Percentiles rank a stretch among this genome's conserved stretches.
Evolutionary conservation across 2,888 invertebrate genomes (phyloP).

Genomic region (Gymnoscelis rufifasciata): DNA sequence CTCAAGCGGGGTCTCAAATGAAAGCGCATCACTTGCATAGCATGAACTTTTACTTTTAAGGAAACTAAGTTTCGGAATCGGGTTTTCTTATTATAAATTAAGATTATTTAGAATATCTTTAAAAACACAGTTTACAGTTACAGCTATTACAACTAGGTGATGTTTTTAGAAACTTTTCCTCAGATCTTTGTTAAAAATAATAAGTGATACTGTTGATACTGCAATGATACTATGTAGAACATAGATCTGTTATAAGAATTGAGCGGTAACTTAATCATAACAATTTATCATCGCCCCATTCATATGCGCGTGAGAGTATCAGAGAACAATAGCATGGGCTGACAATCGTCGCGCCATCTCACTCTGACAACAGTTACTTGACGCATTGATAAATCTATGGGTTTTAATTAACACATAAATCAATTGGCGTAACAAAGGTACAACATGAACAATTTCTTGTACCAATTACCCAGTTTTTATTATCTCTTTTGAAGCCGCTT

Average conservation of each 20-base stretch:
- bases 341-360: slow-evolving; percentile 8
- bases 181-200: too few relatives aligned
- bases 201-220: too few relatives aligned
- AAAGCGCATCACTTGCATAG: too few relatives aligned
- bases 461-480: slow-evolving; percentile 1
- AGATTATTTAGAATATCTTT: too few relatives aligned
- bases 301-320: slow-evolving; percentile 38
- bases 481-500: too few relatives aligned
- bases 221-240: slow-evolving; percentile 17
- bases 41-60: too few relatives aligned
- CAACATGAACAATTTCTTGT: not conserved
- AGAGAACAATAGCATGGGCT: slow-evolving; percentile 38
- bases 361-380: slow-evolving; percentile 21
- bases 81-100: too few relatives aligned
- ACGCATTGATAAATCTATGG: slow-evolving; percentile 26
- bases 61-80: too few relatives aligned
- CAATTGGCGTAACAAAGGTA: slow-evolving; percentile 35
- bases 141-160: too few relatives aligned
- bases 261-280: slow-evolving; percentile 42
- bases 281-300: slow-evolving; percentile 47
- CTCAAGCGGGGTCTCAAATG: too few relatives aligned
- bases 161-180: too few relatives aligned
- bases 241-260: slow-evolving; percentile 22
- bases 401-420: slow-evolving; percentile 49
- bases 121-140: too few relatives aligned